Evolutionary conservation across 2,113 vertebrate species (phyloP).

Genomic region (Sarotherodon lohbergeri): DNA sequence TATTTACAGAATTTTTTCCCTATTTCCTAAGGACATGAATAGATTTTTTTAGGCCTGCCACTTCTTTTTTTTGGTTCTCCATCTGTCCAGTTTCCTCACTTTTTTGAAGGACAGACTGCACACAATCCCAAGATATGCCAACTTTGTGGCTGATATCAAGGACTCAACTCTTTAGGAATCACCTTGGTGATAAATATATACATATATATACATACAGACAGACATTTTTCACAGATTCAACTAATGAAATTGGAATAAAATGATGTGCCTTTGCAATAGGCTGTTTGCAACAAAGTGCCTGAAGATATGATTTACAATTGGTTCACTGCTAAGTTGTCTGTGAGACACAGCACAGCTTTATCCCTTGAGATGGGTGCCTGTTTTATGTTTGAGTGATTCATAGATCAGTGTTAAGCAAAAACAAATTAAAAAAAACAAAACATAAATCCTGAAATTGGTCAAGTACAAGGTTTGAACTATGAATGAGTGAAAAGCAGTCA

Average conservation of each 20-base stretch:
- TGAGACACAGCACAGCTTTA: neutral
- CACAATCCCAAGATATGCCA: neutral
- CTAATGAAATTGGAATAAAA: neutral
- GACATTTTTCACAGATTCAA: neutral
- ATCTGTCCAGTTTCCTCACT: neutral
- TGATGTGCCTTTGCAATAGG: neutral
- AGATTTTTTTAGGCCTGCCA: neutral
- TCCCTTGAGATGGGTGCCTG: neutral
- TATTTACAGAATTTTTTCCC: no score
- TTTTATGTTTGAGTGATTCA: neutral
- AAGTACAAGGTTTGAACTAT: neutral
- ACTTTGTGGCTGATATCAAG: neutral
- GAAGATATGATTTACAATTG: neutral
- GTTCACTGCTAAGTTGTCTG: neutral
- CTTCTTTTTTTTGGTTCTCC: neutral
- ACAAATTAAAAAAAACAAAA: neutral
- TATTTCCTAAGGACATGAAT: neutral
- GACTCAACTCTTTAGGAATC: neutral
- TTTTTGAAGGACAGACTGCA: neutral
- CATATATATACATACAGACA: no score
- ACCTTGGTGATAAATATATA: neutral
- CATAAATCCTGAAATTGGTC: neutral
- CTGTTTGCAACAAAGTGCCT: neutral
- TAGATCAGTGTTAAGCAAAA: neutral
- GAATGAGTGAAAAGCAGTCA: neutral